Base-by-base conservation (phyloP, 2,797 vertebrate species). In the Strix occidentalis region DNA sequence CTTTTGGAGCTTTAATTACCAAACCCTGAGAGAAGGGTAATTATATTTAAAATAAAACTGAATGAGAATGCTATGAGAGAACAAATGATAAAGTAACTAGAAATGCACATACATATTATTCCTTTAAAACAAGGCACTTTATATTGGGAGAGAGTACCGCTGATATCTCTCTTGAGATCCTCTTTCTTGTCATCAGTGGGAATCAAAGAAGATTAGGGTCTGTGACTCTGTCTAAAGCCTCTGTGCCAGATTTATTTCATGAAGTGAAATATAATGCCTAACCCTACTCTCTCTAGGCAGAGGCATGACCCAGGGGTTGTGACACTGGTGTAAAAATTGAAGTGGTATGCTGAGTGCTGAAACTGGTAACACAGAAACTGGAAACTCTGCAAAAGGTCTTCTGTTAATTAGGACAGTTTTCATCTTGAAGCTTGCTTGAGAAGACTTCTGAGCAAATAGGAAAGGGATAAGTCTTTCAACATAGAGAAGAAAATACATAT, bases 401-500 rank as follows among this genome's bases (percentile, higher is more conserved):
- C 69, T 82, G 66, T 9, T 75, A 20, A n/a, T 51, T 13, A 53
- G 43, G n/a, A 29, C 6, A 23, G 3, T 58, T 94, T 78, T 41
- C 13, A 15, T 29, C 79, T 37, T 41, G 70, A 41, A 17, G 11
- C 29, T 70, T 68, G 10, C 41, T 57, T 57, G 48, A 43, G 60
- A 23, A 51, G 45, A 57, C 23, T 43, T 75, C 76, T 83, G 56
- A n/a, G 37, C 17, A 3, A 2, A 51, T 35, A 33, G 69, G 43
- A 60, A n/a, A 64, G 37, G 48, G 76, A 4, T 16, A 20, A 71
- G 10, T 64, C 43, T 28, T 45, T 68, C 41, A 48, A 6, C 3
- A 4, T 0, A 19, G 28, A 41, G 33, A 28, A 26, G 33, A 23
- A 39, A 45, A 56, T 24, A 48, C 1, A 0, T 26, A 0, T 21